A percentile compares a stretch with the other conserved stretches of the same genome.
Evolutionary conservation across 1,140 invertebrate genomes (phyloP).

Genomic region (Homarus americanus): DNA sequence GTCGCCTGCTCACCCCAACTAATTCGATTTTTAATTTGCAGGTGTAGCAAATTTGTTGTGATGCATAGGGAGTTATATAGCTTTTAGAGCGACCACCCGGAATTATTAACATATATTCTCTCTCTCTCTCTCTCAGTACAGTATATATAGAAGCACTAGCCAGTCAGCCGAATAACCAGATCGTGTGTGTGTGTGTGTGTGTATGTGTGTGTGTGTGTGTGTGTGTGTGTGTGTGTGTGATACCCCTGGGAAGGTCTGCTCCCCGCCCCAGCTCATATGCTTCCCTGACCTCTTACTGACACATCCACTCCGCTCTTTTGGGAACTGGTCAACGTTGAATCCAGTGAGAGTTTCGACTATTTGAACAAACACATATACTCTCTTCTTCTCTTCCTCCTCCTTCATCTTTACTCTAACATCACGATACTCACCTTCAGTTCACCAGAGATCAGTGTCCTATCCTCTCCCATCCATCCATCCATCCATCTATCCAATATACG

Average conservation of each 20-base stretch:
- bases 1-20: background rate
- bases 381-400: too few relatives aligned
- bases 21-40: background rate
- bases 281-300: too few relatives aligned
- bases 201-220: slow-evolving; percentile 14
- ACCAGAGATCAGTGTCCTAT: background rate
- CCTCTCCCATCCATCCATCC: background rate
- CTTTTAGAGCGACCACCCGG: background rate
- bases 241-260: background rate
- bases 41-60: background rate
- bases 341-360: too few relatives aligned
- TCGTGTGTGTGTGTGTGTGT: background rate
- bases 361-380: too few relatives aligned
- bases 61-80: background rate
- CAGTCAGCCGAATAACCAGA: background rate
- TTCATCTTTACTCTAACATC: too few relatives aligned
- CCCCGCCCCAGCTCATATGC: background rate
- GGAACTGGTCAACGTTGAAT: too few relatives aligned
- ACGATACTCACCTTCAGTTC: too few relatives aligned
- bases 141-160: background rate
- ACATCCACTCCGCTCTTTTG: too few relatives aligned
- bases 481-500: too few relatives aligned
- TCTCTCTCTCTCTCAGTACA: background rate
- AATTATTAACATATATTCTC: background rate
- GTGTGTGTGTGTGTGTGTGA: slow-evolving; percentile 10